phyloP scores from a whole-genome alignment of 1,140 invertebrate species.

The Hyphantria cunea region DNA sequence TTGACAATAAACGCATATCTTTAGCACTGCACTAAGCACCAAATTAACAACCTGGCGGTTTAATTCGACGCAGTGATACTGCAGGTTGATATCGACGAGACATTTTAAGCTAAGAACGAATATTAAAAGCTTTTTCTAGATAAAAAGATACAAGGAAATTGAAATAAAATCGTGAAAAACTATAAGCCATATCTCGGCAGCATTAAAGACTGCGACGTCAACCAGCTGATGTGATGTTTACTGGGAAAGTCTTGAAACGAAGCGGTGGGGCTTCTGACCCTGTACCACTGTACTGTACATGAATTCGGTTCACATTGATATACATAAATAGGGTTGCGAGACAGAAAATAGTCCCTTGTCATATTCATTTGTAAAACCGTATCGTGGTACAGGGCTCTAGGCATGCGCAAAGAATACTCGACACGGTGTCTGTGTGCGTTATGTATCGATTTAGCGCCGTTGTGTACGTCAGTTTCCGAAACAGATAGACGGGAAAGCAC shows the following conservation, averaged over 20 bases:
- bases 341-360: constrained; percentile 46
- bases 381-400: constrained; percentile 49
- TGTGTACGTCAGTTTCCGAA: constrained; percentile 68
- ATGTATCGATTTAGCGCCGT: constrained; percentile 68
- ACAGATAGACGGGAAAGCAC: constrained; percentile 45
- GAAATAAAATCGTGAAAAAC: constrained; percentile 38
- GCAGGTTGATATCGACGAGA: constrained; percentile 33
- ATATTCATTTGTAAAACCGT: constrained; percentile 48
- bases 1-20: constrained; percentile 69
- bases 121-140: not conserved
- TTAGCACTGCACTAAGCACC: constrained; percentile 53
- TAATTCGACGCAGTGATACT: constrained; percentile 51
- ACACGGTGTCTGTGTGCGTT: constrained; percentile 60
- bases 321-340: constrained; percentile 48
- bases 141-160: not conserved
- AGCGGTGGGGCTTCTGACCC: constrained; percentile 46
- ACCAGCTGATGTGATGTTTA: constrained; percentile 76
- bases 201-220: constrained; percentile 59
- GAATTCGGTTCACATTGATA: constrained; percentile 36
- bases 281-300: constrained; percentile 42
- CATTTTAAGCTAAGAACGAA: constrained; percentile 26
- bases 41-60: constrained; percentile 44
- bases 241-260: constrained; percentile 56
- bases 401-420: constrained; percentile 57
- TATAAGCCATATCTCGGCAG: constrained; percentile 57